Conservation (phyloP, 2,113 vertebrate genomes). For the Colistium nudipinnis region DNA sequence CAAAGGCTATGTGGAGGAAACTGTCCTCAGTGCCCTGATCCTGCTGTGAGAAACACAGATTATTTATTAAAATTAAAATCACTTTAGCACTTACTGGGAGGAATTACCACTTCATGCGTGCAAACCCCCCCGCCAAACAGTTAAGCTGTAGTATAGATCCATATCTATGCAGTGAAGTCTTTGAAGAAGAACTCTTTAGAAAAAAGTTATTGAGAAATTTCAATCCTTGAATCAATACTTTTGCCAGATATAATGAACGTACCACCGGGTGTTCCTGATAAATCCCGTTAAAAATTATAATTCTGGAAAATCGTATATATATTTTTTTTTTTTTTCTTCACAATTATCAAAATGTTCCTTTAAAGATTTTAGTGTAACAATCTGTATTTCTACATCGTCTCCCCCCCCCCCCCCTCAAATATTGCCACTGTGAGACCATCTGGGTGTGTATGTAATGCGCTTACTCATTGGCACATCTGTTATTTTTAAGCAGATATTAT, state of each 20-base stretch:
- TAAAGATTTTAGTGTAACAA: too few relatives aligned
- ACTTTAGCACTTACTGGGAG: neutral
- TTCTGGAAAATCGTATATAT: too few relatives aligned
- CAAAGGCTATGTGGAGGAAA: conserved; percentile 74
- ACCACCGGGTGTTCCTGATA: too few relatives aligned
- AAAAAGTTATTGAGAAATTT: too few relatives aligned
- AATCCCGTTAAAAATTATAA: too few relatives aligned
- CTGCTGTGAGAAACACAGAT: conserved; percentile 64
- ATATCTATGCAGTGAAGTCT: neutral
- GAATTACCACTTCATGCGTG: too few relatives aligned
- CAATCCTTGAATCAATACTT: too few relatives aligned
- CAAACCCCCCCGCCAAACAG: neutral
- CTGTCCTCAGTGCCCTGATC: conserved; percentile 84
- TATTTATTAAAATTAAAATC: neutral
- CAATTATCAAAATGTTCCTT: too few relatives aligned
- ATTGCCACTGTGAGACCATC: conserved; percentile 41
- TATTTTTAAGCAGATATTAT: conserved; percentile 23
- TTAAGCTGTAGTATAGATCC: neutral
- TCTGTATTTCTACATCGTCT: neutral
- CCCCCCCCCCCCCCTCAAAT: neutral
- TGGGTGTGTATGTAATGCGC: conserved; percentile 55
- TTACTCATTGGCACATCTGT: conserved; percentile 64
- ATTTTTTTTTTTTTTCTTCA: too few relatives aligned
- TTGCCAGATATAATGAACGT: too few relatives aligned
- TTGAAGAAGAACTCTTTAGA: too few relatives aligned